Conservation (phyloP, 2,888 invertebrate species). For the Cepaea hortensis region DNA sequence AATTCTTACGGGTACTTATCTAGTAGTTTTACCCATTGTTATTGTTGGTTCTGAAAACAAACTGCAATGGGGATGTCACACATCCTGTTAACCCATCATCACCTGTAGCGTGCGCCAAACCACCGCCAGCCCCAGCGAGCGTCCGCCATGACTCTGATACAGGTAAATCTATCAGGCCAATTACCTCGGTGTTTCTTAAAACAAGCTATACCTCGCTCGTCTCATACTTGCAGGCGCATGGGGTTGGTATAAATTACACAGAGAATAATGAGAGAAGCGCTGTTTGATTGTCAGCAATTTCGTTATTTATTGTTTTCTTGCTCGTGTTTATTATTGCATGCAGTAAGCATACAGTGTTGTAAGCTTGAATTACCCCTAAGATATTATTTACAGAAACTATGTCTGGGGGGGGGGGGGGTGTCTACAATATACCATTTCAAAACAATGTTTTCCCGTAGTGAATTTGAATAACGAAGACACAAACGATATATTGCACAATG, state of each 20-base stretch:
- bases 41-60: not conserved
- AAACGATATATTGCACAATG: too few relatives aligned
- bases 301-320: not conserved
- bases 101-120: not conserved
- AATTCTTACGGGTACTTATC: too few relatives aligned
- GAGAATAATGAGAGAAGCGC: not conserved
- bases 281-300: not conserved
- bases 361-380: too few relatives aligned
- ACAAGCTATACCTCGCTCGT: too few relatives aligned
- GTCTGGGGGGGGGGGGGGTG: not conserved
- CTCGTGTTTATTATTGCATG: not conserved
- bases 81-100: not conserved
- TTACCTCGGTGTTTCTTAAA: not conserved
- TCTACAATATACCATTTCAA: not conserved
- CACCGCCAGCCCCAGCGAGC: not conserved
- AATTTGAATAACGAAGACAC: too few relatives aligned
- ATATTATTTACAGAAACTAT: not conserved
- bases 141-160: not conserved
- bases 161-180: conserved; percentile 2
- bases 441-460: too few relatives aligned
- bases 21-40: too few relatives aligned
- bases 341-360: not conserved
- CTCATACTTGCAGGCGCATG: not conserved
- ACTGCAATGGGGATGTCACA: not conserved
- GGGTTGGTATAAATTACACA: not conserved